phyloP scores from a whole-genome alignment of 2,113 vertebrate genomes.

The Fregata magnificens region DNA sequence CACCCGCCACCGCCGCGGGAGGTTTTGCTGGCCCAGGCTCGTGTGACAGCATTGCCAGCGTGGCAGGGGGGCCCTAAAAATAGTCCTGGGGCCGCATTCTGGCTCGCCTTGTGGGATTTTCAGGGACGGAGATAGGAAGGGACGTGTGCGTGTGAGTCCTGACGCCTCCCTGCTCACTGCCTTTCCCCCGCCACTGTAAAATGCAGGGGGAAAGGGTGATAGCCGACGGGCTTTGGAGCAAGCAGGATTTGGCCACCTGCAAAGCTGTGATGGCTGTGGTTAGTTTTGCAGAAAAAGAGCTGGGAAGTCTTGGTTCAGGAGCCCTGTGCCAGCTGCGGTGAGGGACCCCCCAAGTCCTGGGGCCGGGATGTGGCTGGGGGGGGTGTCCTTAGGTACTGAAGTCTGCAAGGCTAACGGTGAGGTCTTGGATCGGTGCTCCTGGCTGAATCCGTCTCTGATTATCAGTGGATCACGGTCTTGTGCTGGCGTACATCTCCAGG shows the following conservation, averaged over 20 bases:
- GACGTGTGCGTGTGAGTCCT: not conserved
- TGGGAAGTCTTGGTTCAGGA: not conserved
- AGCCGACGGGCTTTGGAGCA: not conserved
- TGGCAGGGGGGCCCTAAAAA: not conserved
- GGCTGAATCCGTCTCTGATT: not conserved
- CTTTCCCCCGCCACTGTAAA: not conserved
- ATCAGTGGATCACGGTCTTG: not conserved
- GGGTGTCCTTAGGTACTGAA: fast-evolving
- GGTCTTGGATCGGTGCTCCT: fast-evolving
- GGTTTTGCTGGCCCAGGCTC: not conserved
- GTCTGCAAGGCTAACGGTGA: fast-evolving
- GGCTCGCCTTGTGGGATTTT: not conserved
- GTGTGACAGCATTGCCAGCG: not conserved
- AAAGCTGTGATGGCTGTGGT: fast-evolving
- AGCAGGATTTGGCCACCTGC: not conserved
- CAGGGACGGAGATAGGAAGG: not conserved
- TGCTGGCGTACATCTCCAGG: not conserved
- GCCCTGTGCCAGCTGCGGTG: fast-evolving
- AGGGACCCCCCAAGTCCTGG: fast-evolving
- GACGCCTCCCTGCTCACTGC: not conserved
- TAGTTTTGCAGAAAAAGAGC: not conserved
- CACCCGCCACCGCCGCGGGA: not conserved
- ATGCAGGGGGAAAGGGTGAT: not conserved
- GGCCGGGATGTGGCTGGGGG: fast-evolving
- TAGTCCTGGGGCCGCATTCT: not conserved